These are phyloP conservation scores for Rugalucina vietnamica DNA, from an alignment of 2,888 invertebrate genomes.

Conservation along the genomic window DNA sequence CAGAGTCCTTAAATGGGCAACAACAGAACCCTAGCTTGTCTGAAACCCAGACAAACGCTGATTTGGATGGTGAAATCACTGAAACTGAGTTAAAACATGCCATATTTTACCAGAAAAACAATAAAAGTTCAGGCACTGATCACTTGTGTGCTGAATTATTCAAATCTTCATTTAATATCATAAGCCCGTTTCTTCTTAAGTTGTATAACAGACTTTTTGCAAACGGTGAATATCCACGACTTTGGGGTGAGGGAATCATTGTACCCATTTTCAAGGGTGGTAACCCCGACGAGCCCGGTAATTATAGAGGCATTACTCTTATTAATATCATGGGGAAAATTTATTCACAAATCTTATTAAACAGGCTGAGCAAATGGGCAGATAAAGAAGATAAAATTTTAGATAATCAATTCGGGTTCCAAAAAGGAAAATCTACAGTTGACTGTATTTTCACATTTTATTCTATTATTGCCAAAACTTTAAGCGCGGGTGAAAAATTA, in stretches of 20 bases:
- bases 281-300: conserved; percentile 16
- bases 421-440: conserved; percentile 1
- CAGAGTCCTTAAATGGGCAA: not conserved
- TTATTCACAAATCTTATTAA: conserved; percentile 23
- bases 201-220: not conserved
- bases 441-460: not conserved
- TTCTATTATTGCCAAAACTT: not conserved
- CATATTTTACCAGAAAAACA: not conserved
- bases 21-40: not conserved
- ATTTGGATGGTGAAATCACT: not conserved
- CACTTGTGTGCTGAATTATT: not conserved
- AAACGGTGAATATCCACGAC: not conserved
- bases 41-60: not conserved
- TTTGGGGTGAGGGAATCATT: not conserved
- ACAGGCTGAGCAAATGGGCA: conserved; percentile 4
- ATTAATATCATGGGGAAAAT: conserved; percentile 44
- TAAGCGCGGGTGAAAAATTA: not conserved
- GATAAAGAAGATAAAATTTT: conserved; percentile 10
- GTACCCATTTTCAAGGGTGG: conserved; percentile 32
- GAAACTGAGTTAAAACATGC: not conserved
- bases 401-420: not conserved
- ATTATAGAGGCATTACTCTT: conserved; percentile 47
- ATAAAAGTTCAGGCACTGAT: not conserved
- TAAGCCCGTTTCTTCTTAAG: not conserved
- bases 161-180: not conserved